These are phyloP conservation scores for Cebus imitator DNA, from an alignment of 2,113 vertebrate genomes.

Conservation along the genomic window DNA sequence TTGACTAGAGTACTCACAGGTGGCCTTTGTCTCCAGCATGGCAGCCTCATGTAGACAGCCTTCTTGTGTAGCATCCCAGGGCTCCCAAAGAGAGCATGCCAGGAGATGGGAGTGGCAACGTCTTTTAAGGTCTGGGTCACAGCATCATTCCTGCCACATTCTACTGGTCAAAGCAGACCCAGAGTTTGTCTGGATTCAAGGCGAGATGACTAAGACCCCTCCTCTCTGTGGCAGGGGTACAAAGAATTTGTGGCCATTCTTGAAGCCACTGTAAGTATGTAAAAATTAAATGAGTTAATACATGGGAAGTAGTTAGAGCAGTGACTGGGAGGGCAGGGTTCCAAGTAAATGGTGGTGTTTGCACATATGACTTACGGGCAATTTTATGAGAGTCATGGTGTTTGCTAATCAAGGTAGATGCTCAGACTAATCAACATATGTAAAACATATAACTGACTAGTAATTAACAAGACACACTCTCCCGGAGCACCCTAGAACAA, in stretches of 20 bases:
- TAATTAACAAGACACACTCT: neutral
- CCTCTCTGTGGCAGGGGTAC: neutral
- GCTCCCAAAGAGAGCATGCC: neutral
- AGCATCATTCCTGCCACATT: neutral
- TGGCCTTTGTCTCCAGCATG: neutral
- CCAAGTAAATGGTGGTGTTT: neutral
- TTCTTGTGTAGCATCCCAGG: rapidly evolving
- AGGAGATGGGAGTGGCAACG: neutral
- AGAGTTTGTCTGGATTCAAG: neutral
- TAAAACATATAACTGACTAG: neutral
- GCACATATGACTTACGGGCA: neutral
- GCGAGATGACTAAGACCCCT: neutral
- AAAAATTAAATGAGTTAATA: neutral
- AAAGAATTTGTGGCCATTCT: neutral
- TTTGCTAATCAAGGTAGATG: neutral
- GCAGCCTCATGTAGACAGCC: neutral
- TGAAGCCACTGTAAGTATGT: neutral
- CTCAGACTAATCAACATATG: neutral
- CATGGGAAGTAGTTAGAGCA: neutral
- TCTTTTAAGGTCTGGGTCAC: neutral
- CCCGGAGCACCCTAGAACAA: rapidly evolving
- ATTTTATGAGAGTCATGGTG: neutral
- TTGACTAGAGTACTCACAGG: rapidly evolving
- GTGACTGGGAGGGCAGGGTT: too few relatives aligned
- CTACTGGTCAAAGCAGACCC: neutral